Percentiles rank a stretch among this genome's conserved stretches.
Conservation (phyloP, 2,888 invertebrate genomes). For the Scaeva pyrastri region DNA sequence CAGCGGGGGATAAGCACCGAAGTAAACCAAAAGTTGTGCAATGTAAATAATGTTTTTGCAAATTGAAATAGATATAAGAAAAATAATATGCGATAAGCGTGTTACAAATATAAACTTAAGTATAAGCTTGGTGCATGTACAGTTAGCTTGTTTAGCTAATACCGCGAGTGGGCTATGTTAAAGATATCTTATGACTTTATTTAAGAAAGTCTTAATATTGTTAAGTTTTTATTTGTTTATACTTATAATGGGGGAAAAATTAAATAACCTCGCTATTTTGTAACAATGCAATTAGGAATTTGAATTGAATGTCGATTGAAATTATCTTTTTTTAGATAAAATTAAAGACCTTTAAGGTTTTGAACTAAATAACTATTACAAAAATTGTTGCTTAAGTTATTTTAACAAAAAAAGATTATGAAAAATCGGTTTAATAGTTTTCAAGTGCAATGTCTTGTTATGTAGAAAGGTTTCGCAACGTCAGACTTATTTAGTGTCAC, state of each 20-base stretch:
- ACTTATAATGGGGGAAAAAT: background rate
- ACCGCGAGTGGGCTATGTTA: constrained; percentile 23
- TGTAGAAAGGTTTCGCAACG: too few species aligned
- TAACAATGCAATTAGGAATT: too few species aligned
- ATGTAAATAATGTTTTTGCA: constrained; percentile 42
- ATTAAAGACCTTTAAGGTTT: background rate
- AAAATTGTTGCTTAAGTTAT: too few species aligned
- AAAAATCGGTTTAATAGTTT: too few species aligned
- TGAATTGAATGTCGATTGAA: background rate
- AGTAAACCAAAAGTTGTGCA: constrained; percentile 26
- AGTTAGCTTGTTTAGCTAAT: constrained; percentile 19
- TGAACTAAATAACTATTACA: background rate
- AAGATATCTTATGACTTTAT: constrained; percentile 11
- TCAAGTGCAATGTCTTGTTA: too few species aligned
- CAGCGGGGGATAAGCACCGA: constrained; percentile 22
- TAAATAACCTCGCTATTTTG: background rate
- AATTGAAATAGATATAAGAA: constrained; percentile 38
- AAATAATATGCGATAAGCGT: constrained; percentile 34
- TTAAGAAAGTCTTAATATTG: constrained; percentile 15
- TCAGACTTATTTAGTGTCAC: too few species aligned
- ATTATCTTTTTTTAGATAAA: background rate
- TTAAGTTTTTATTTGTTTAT: background rate
- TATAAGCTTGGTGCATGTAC: background rate
- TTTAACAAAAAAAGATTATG: too few species aligned
- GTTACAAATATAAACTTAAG: constrained; percentile 1